Conservation (phyloP, 2,888 invertebrate species). For the Imbricaverruca yamaguchii region DNA sequence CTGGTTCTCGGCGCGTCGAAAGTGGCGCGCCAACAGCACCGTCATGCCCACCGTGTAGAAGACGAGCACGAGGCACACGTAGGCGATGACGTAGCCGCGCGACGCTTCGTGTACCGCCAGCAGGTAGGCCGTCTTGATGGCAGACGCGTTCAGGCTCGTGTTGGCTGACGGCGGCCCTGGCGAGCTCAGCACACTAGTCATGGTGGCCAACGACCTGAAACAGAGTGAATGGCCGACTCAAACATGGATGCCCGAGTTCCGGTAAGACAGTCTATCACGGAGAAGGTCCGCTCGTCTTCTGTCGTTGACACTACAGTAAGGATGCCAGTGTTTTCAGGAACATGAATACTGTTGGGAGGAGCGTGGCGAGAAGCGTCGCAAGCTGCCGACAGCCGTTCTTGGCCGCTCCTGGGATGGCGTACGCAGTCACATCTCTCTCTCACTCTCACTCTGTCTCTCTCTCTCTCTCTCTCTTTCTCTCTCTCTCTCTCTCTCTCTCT, state of each 20-base stretch:
- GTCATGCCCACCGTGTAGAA: not conserved
- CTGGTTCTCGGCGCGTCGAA: slow-evolving; percentile 6
- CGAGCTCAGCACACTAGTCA: not conserved
- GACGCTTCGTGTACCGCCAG: not conserved
- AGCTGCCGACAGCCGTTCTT: too few species aligned
- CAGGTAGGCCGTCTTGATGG: slow-evolving; percentile 12
- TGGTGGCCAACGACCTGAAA: not conserved
- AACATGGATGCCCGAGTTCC: not conserved
- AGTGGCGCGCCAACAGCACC: not conserved
- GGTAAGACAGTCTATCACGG: not conserved
- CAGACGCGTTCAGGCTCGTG: not conserved
- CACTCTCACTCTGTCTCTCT: slow-evolving; percentile 21
- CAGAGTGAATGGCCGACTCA: too few species aligned
- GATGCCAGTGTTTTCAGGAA: not conserved
- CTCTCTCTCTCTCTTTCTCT: slow-evolving; percentile 24
- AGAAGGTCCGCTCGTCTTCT: not conserved
- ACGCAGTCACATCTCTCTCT: not conserved
- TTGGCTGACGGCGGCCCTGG: not conserved
- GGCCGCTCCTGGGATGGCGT: too few species aligned
- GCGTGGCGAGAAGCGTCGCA: too few species aligned
- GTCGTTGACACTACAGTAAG: not conserved
- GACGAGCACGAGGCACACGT: slow-evolving; percentile 7
- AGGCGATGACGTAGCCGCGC: not conserved
- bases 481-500: slow-evolving; percentile 25
- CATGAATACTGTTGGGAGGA: too few species aligned